Evolutionary conservation across 2,113 vertebrate genomes (phyloP).

Genomic region (Mustelus asterias): DNA sequence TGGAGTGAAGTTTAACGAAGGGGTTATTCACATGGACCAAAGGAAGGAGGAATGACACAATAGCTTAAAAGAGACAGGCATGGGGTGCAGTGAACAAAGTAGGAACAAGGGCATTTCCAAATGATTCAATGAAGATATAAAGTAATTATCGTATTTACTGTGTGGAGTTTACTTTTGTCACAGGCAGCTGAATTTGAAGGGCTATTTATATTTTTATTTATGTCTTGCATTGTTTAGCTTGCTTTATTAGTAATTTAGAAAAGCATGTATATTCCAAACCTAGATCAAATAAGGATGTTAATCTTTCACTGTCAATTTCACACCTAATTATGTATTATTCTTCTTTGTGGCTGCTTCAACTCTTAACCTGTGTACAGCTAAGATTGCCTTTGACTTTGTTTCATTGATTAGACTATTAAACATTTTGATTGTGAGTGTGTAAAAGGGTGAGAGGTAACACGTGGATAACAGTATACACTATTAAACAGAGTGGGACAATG

Average conservation of each 20-base stretch:
- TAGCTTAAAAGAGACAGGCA: conserved; percentile 35
- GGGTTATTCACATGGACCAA: conserved; percentile 26
- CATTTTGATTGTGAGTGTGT: conserved; percentile 1
- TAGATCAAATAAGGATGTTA: conserved; percentile 36
- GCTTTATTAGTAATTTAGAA: conserved; percentile 29
- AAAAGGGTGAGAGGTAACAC: background rate
- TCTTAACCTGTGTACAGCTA: conserved; percentile 19
- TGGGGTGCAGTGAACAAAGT: conserved; percentile 34
- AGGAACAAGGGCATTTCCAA: conserved; percentile 17
- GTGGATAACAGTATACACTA: conserved; percentile 16
- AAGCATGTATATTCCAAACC: conserved; percentile 31
- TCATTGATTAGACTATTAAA: conserved; percentile 30
- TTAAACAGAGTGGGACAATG: conserved; percentile 12
- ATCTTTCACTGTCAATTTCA: conserved; percentile 36
- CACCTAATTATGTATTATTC: conserved; percentile 31
- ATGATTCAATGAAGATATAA: conserved; percentile 35
- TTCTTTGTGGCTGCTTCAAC: conserved; percentile 16
- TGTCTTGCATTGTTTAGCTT: conserved; percentile 11
- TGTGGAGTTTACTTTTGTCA: conserved; percentile 34
- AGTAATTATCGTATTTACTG: conserved; percentile 35
- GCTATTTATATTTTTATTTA: conserved; percentile 34
- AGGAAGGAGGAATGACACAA: conserved; percentile 35
- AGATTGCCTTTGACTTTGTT: conserved; percentile 24
- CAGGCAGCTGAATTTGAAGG: background rate
- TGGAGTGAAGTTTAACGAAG: background rate